phyloP scores from a whole-genome alignment of 2,797 vertebrate species.

The Hipposideros larvatus region DNA sequence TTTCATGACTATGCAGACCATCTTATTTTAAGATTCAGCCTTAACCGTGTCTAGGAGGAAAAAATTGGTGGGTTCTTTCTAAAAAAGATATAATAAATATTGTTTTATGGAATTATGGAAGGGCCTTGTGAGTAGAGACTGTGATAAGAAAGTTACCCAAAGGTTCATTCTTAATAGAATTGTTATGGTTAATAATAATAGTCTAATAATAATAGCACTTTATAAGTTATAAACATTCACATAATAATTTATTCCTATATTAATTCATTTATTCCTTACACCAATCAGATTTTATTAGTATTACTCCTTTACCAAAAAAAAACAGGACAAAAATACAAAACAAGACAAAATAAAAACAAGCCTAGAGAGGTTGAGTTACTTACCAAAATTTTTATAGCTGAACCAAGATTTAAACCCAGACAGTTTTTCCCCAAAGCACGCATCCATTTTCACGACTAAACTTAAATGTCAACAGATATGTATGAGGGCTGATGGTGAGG shows the following conservation, averaged over 20 bases:
- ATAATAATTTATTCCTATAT: not conserved
- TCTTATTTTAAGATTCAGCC: slow-evolving; percentile 10
- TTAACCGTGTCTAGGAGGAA: not conserved
- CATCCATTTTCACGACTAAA: not conserved
- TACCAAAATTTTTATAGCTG: not conserved
- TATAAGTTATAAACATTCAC: not conserved
- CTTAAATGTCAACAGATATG: not conserved
- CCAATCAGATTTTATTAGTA: not conserved
- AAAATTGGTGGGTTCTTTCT: not conserved
- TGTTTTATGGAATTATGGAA: not conserved
- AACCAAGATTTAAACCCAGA: not conserved
- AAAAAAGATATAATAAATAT: slow-evolving; percentile 18
- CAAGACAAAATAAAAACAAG: not conserved
- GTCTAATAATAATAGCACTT: not conserved
- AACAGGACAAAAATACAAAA: too few relatives aligned
- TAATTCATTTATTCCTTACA: not conserved
- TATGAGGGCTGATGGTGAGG: not conserved
- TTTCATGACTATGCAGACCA: not conserved
- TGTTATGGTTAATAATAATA: not conserved
- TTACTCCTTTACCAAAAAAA: not conserved
- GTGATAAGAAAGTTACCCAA: not conserved
- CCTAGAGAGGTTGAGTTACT: not conserved
- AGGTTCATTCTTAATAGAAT: slow-evolving; percentile 4
- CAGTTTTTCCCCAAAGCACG: not conserved
- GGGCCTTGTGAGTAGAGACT: not conserved